Conservation (phyloP, 2,888 invertebrate genomes). For the Drosophila atripex region DNA sequence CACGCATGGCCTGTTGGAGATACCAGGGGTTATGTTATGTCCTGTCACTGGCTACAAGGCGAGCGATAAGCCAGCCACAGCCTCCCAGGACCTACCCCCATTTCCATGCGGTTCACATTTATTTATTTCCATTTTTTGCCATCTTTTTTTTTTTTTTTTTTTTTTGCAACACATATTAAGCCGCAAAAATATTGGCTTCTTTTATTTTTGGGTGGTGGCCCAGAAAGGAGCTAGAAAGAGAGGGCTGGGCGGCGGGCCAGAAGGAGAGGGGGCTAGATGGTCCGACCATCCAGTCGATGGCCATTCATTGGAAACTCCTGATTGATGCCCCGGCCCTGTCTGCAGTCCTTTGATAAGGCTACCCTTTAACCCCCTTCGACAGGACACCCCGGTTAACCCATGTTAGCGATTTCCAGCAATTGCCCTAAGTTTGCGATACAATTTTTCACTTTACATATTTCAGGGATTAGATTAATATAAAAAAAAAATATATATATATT, state of each 20-base stretch:
- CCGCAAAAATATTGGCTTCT: constrained; percentile 73
- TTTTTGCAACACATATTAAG: constrained; percentile 71
- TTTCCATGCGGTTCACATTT: constrained; percentile 19
- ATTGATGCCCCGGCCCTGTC: constrained; percentile 80
- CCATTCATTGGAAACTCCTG: constrained; percentile 82
- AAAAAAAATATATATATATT: too few species aligned
- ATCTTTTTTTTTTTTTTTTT: constrained; percentile 22
- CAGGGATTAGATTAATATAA: too few species aligned
- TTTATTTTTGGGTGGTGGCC: constrained; percentile 35
- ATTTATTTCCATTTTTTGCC: constrained; percentile 30
- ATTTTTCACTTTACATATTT: constrained; percentile 74
- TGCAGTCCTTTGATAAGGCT: constrained; percentile 76
- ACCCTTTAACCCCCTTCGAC: background rate
- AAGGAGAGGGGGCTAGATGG: constrained; percentile 40
- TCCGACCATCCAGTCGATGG: constrained; percentile 78
- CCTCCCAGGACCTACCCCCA: constrained; percentile 10
- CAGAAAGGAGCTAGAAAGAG: constrained; percentile 19
- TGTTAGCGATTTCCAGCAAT: constrained; percentile 58
- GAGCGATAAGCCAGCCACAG: constrained; percentile 67
- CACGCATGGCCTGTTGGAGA: constrained; percentile 73
- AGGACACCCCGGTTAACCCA: constrained; percentile 8
- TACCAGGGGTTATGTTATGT: constrained; percentile 78
- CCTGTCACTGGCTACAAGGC: constrained; percentile 78
- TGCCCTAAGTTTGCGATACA: constrained; percentile 62
- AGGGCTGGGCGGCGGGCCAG: constrained; percentile 8